Conservation (phyloP, 2,797 vertebrate species). For the Meriones psammophilus region DNA sequence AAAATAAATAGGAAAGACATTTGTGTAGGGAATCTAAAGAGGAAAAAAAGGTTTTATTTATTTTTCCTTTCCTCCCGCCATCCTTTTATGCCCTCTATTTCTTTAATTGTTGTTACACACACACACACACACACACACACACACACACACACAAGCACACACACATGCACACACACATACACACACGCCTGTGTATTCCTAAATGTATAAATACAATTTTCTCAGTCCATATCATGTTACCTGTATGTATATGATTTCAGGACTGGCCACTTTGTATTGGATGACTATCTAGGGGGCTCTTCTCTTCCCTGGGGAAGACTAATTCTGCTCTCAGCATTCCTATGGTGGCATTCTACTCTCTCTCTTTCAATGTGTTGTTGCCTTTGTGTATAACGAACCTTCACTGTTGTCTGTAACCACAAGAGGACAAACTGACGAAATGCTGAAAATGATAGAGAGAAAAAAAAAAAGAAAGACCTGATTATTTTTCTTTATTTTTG, state of each 20-base stretch:
- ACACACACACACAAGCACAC: too few relatives aligned
- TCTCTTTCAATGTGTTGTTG: not conserved
- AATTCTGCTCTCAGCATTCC: not conserved
- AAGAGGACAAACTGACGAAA: not conserved
- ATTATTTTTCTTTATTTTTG: not conserved
- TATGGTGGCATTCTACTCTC: rapidly evolving
- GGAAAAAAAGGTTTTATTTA: too few relatives aligned
- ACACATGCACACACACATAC: not conserved
- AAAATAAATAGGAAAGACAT: too few relatives aligned
- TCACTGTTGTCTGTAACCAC: not conserved
- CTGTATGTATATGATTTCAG: too few relatives aligned
- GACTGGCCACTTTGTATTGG: not conserved
- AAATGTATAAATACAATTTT: not conserved
- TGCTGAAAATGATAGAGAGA: not conserved
- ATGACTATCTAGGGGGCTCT: not conserved
- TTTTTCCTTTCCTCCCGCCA: not conserved
- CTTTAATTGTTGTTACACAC: not conserved
- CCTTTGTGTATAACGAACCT: not conserved
- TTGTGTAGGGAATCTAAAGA: too few relatives aligned
- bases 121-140: too few relatives aligned
- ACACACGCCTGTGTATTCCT: not conserved
- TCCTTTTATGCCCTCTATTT: not conserved
- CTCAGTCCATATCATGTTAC: not conserved
- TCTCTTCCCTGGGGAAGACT: not conserved
- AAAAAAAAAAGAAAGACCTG: not conserved